These are phyloP conservation scores for Dinocampus coccinellae DNA, from an alignment of 2,888 invertebrate genomes.

Conservation along the genomic window DNA sequence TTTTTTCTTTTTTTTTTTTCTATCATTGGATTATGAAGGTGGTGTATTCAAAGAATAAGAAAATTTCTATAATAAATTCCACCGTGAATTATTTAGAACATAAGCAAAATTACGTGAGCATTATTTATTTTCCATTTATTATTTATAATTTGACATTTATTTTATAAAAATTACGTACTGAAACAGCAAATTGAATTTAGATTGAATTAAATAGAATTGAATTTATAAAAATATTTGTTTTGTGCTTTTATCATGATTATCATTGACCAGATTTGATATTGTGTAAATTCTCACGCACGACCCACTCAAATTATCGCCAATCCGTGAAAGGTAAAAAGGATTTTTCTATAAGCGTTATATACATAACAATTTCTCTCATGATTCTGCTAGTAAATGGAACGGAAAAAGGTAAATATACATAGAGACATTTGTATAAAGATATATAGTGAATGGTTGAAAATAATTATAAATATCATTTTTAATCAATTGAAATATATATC, in stretches of 20 bases:
- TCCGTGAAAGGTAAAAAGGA: constrained; percentile 35
- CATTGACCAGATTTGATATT: neutral
- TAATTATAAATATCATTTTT: neutral
- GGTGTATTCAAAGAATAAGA: too few species aligned
- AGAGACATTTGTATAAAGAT: neutral
- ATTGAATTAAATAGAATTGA: neutral
- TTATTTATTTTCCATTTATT: neutral
- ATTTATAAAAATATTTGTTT: neutral
- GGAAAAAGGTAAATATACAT: constrained; percentile 27
- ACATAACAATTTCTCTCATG: constrained; percentile 37
- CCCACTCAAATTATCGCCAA: neutral
- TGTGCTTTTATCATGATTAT: neutral
- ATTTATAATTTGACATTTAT: neutral
- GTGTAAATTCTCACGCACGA: neutral
- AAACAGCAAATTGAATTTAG: neutral
- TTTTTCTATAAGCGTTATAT: constrained; percentile 35
- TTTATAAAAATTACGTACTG: neutral
- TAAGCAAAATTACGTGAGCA: neutral
- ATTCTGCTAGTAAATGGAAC: constrained; percentile 27
- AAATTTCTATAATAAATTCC: too few species aligned
- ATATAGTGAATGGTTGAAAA: neutral
- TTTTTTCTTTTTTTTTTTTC: too few species aligned
- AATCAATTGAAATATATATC: neutral
- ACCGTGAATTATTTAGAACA: too few species aligned
- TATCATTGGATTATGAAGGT: too few species aligned